A percentile compares a stretch with the other conserved stretches of the same genome.
phyloP scores from a whole-genome alignment of 2,797 vertebrate genomes.

The Jordanella pulchra region DNA sequence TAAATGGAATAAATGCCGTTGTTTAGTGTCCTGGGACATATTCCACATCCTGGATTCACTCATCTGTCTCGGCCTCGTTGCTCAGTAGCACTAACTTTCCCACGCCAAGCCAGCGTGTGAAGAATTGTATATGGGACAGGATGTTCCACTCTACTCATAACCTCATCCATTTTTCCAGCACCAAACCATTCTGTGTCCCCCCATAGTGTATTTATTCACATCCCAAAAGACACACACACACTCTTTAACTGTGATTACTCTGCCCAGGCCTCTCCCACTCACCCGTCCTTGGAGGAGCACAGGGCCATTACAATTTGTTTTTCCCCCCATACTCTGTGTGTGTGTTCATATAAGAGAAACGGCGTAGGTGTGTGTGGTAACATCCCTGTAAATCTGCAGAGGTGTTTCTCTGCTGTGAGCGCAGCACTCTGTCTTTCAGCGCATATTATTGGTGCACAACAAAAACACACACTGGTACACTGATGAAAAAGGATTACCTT shows the following conservation, averaged over 20 bases:
- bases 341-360: slow-evolving; percentile 21
- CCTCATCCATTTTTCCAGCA: slow-evolving; percentile 65
- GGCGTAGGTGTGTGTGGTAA: slow-evolving; percentile 59
- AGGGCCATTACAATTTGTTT: slow-evolving; percentile 67
- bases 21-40: slow-evolving; percentile 48
- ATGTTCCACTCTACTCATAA: slow-evolving; percentile 69
- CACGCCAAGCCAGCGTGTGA: slow-evolving; percentile 39
- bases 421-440: slow-evolving; percentile 55
- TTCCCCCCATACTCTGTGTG: slow-evolving; percentile 28
- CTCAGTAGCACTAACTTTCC: slow-evolving; percentile 60
- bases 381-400: slow-evolving; percentile 74
- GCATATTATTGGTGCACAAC: slow-evolving; percentile 58
- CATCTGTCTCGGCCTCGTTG: slow-evolving; percentile 49
- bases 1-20: slow-evolving; percentile 50
- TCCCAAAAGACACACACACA: slow-evolving; percentile 38
- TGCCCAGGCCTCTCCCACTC: slow-evolving; percentile 51
- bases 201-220: slow-evolving; percentile 53
- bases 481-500: slow-evolving; percentile 16
- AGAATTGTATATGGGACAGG: slow-evolving; percentile 64
- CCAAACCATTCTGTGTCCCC: slow-evolving; percentile 57
- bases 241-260: slow-evolving; percentile 74
- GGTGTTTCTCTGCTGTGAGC: slow-evolving; percentile 66
- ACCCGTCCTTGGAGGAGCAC: slow-evolving; percentile 72
- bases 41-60: slow-evolving; percentile 54
- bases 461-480: slow-evolving; percentile 45